Conservation (phyloP, 2,888 invertebrate species). For the Pelosia muscerda region DNA sequence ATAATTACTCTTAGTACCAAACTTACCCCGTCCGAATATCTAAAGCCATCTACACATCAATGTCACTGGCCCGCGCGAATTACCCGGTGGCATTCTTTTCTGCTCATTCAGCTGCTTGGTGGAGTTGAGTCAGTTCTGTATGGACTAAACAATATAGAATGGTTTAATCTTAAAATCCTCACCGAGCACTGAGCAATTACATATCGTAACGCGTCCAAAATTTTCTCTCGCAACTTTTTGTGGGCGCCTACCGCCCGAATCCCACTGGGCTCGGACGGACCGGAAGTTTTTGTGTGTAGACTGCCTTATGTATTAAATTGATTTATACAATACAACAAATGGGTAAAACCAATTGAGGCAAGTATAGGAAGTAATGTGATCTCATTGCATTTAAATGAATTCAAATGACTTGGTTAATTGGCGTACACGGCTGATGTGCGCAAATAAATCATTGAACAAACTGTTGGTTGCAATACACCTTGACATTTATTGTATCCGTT, state of each 20-base stretch:
- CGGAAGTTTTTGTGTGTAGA: neutral
- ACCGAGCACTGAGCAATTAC: neutral
- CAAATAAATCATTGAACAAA: conserved; percentile 42
- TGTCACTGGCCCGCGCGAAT: neutral
- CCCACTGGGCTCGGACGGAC: neutral
- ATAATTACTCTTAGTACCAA: conserved; percentile 1
- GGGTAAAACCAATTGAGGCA: conserved; percentile 4
- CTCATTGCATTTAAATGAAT: conserved; percentile 14
- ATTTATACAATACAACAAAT: conserved; percentile 10
- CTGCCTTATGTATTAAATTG: neutral
- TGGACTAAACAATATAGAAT: neutral
- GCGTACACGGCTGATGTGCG: conserved; percentile 22
- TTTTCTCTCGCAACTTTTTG: neutral
- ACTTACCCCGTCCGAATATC: neutral
- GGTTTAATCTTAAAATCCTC: too few relatives aligned
- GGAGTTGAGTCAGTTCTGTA: neutral
- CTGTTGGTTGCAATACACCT: conserved; percentile 63
- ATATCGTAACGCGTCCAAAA: neutral
- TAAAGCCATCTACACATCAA: neutral
- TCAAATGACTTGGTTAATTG: conserved; percentile 18
- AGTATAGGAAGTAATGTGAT: conserved; percentile 18
- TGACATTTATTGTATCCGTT: conserved; percentile 71
- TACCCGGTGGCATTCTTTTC: neutral
- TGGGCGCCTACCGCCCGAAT: neutral
- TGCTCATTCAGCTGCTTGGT: neutral